Evolutionary conservation across 2,797 vertebrate species (phyloP).

Genomic region (Acomys russatus): DNA sequence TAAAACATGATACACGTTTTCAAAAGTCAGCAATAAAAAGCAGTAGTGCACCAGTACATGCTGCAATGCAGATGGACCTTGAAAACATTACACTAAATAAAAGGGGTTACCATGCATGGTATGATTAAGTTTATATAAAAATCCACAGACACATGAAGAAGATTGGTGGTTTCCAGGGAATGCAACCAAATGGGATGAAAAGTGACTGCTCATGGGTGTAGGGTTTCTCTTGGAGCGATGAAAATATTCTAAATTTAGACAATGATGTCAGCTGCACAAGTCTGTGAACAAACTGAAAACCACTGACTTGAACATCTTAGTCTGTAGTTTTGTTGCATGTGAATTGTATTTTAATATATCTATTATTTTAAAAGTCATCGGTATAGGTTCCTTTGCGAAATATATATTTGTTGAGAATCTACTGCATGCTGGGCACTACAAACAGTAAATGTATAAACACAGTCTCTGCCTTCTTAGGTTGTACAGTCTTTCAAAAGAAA

Average conservation of each 20-base stretch:
- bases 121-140: conserved; percentile 50
- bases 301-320: conserved; percentile 1
- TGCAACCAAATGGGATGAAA: not conserved
- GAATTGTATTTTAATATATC: conserved; percentile 36
- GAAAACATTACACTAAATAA: conserved; percentile 59
- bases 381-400: conserved; percentile 7
- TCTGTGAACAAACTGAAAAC: conserved; percentile 27
- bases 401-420: not conserved
- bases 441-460: not conserved
- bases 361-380: not conserved
- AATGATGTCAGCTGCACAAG: not conserved
- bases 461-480: not conserved
- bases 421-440: not conserved
- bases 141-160: conserved; percentile 47
- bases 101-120: not conserved
- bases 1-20: not conserved
- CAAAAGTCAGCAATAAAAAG: not conserved
- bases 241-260: conserved; percentile 65
- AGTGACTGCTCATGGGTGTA: conserved; percentile 30
- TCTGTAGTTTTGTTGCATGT: conserved; percentile 29
- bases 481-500: conserved; percentile 1
- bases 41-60: not conserved
- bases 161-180: conserved; percentile 33
- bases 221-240: conserved; percentile 10
- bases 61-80: not conserved